Evolutionary conservation across 2,888 invertebrate species (phyloP).

Genomic region (Spilarctia lutea): DNA sequence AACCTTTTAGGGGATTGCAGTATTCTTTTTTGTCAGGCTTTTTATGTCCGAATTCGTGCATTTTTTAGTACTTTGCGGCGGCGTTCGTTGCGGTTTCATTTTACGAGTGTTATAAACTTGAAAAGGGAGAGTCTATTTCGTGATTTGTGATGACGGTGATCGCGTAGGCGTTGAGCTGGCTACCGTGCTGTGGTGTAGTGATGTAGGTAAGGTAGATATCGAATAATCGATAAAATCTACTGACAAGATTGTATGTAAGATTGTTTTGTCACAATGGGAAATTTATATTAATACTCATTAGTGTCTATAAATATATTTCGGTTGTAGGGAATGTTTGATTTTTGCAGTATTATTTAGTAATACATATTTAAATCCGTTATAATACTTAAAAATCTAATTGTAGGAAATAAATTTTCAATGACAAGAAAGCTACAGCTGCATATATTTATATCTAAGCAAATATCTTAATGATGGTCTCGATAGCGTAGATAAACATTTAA

Average conservation of each 20-base stretch:
- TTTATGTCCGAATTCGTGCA: constrained; percentile 4
- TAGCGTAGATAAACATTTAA: constrained; percentile 7
- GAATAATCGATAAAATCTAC: not conserved
- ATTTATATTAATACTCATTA: not conserved
- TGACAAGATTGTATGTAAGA: not conserved
- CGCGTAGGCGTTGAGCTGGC: constrained; percentile 71
- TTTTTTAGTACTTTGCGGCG: constrained; percentile 32
- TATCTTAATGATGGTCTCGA: not conserved
- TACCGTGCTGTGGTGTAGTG: constrained; percentile 63
- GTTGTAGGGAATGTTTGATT: not conserved
- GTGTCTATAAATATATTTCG: not conserved
- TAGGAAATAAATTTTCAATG: too few relatives aligned
- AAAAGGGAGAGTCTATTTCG: constrained; percentile 71
- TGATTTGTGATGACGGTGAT: constrained; percentile 76
- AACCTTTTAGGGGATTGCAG: constrained; percentile 1
- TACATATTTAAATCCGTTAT: not conserved
- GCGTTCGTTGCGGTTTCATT: constrained; percentile 54
- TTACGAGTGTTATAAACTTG: constrained; percentile 72
- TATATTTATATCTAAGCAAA: not conserved
- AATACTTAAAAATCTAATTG: too few relatives aligned
- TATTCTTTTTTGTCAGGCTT: constrained; percentile 7
- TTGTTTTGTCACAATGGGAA: not conserved
- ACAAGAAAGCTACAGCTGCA: too few relatives aligned
- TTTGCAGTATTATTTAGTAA: not conserved
- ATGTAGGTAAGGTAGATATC: constrained; percentile 28